Percentiles rank a stretch among this genome's conserved stretches.
phyloP scores from a whole-genome alignment of 2,888 invertebrate genomes.

The Tanypteryx hageni region DNA sequence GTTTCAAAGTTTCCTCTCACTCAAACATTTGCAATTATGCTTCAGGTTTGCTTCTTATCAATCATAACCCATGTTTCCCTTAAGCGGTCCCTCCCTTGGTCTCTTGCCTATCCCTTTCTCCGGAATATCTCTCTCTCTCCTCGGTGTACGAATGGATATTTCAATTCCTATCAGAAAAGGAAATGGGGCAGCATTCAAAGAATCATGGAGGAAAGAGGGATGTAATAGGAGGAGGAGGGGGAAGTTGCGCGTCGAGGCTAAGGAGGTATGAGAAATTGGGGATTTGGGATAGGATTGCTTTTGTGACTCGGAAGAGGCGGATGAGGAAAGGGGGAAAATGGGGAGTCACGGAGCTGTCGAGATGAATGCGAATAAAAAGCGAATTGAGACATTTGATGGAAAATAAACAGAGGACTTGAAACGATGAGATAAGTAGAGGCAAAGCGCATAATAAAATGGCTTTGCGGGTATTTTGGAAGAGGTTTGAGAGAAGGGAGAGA shows the following conservation, averaged over 20 bases:
- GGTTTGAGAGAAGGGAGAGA: not conserved
- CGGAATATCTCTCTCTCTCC: not conserved
- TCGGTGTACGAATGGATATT: not conserved
- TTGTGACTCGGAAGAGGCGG: not conserved
- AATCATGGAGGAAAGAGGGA: no score
- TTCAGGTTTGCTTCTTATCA: not conserved
- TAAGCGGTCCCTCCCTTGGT: not conserved
- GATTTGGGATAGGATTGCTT: not conserved
- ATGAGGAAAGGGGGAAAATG: not conserved
- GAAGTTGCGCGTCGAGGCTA: not conserved
- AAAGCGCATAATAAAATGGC: constrained; percentile 29
- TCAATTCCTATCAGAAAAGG: not conserved
- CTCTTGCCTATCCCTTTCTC: not conserved
- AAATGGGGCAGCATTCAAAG: not conserved
- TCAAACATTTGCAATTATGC: not conserved
- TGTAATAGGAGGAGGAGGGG: not conserved
- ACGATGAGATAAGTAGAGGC: constrained; percentile 3
- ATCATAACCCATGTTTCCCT: not conserved
- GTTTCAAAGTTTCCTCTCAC: not conserved
- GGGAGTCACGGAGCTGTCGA: constrained; percentile 15
- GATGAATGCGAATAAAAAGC: constrained; percentile 14
- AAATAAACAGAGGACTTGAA: not conserved
- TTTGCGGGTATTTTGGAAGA: not conserved
- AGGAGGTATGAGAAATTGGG: not conserved
- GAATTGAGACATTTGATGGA: not conserved